Percentiles rank a stretch among this genome's conserved stretches.
Evolutionary conservation across 2,113 vertebrate species (phyloP).

Genomic region (Panthera leo): DNA sequence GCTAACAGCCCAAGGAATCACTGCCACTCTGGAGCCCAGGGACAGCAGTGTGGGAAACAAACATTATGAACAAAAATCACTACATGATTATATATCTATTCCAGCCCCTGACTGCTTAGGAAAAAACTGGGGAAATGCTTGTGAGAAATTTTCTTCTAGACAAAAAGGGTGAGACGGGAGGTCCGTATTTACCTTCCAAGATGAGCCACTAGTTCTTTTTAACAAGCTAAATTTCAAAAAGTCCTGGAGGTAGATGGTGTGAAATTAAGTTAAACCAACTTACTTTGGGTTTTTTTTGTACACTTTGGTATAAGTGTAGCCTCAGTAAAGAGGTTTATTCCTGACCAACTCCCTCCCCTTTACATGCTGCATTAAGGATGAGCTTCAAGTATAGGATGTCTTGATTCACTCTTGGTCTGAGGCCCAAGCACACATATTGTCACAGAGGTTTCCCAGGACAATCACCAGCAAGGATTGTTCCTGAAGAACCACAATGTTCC

Average conservation of each 20-base stretch:
- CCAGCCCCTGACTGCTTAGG: not conserved
- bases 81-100: not conserved
- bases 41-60: not conserved
- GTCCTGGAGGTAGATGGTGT: not conserved
- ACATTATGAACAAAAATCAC: not conserved
- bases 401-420: not conserved
- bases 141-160: slow-evolving; percentile 18
- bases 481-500: not conserved
- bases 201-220: slow-evolving; percentile 45
- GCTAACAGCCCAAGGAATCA: not conserved
- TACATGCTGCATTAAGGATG: not conserved
- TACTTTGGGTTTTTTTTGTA: not conserved
- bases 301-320: not conserved
- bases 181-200: not conserved
- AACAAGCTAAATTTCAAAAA: slow-evolving; percentile 58
- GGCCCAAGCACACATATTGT: not conserved
- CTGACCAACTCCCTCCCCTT: not conserved
- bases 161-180: not conserved
- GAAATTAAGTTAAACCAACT: not conserved
- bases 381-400: not conserved
- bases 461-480: not conserved
- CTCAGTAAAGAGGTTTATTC: not conserved
- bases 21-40: not conserved
- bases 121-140: not conserved
- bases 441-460: not conserved